Conservation (phyloP, 2,888 invertebrate species). For the Dynastes grantii region DNA sequence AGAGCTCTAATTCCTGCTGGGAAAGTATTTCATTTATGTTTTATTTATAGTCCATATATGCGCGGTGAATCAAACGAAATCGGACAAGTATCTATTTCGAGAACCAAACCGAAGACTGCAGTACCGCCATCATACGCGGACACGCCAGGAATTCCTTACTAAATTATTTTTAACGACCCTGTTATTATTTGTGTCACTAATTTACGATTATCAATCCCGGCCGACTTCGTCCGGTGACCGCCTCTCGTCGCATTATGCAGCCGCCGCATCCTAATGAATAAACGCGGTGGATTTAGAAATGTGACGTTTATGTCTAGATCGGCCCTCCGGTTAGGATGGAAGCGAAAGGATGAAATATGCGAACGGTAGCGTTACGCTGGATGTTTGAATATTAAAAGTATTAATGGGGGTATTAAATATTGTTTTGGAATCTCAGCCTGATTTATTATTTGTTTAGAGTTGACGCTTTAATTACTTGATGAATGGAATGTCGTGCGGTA, state of each 20-base stretch:
- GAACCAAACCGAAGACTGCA: neutral
- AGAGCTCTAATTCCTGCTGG: constrained; percentile 31
- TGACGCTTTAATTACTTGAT: no score
- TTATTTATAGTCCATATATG: constrained; percentile 29
- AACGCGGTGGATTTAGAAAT: constrained; percentile 22
- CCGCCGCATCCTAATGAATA: constrained; percentile 11
- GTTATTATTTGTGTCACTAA: constrained; percentile 34
- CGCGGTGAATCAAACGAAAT: constrained; percentile 34
- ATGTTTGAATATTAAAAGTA: no score
- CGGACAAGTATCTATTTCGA: constrained; percentile 29
- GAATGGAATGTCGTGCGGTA: no score
- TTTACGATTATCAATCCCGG: constrained; percentile 35
- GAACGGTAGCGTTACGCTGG: no score
- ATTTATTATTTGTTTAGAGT: no score
- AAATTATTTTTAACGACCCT: constrained; percentile 36
- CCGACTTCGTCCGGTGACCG: constrained; percentile 13
- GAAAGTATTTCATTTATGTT: constrained; percentile 38
- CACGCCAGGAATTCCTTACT: neutral
- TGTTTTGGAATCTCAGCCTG: no score
- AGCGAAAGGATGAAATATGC: no score
- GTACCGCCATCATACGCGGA: no score
- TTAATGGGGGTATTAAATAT: no score
- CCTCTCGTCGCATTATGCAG: constrained; percentile 9
- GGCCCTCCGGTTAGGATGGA: neutral
- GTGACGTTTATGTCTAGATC: constrained; percentile 29